A percentile compares a stretch with the other conserved stretches of the same genome.
These are phyloP conservation scores for Drosophila navojoa DNA, from an alignment of 1,140 invertebrate species.

Conservation along the genomic window DNA sequence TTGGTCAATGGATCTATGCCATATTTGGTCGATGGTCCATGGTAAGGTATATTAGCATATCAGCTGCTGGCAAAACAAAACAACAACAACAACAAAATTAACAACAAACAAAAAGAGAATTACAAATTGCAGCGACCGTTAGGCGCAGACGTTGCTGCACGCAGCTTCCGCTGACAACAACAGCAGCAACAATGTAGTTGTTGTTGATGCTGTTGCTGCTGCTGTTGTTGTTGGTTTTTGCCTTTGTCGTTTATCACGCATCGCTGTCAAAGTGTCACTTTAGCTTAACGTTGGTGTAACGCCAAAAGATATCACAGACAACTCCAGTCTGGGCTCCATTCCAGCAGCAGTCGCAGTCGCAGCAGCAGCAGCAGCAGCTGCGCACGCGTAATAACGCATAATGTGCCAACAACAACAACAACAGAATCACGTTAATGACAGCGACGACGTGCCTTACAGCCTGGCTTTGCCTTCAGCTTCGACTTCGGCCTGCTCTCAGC, in stretches of 20 bases:
- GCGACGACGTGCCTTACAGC: constrained; percentile 46
- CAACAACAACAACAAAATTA: not conserved
- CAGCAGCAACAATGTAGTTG: constrained; percentile 24
- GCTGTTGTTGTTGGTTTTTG: constrained; percentile 31
- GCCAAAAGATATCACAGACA: constrained; percentile 65
- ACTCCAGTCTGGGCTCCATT: constrained; percentile 18
- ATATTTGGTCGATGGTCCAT: not conserved
- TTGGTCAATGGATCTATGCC: constrained; percentile 1
- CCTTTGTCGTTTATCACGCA: constrained; percentile 80
- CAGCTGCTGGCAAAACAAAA: not conserved
- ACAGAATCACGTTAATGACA: constrained; percentile 80
- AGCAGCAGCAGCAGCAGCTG: constrained; percentile 16
- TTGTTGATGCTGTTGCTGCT: not conserved
- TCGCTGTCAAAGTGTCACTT: constrained; percentile 82
- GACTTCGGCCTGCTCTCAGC: not conserved
- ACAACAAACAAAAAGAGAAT: constrained; percentile 18
- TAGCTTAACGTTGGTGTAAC: constrained; percentile 69
- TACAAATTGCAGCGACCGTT: constrained; percentile 46
- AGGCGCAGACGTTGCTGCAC: constrained; percentile 4
- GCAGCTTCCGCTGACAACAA: constrained; percentile 10
- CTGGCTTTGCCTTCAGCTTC: not conserved
- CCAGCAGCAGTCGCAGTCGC: no score
- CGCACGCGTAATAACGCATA: constrained; percentile 79
- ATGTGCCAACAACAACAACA: constrained; percentile 55
- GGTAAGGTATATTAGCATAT: constrained; percentile 26